These are phyloP conservation scores for Molothrus ater DNA, from an alignment of 2,797 vertebrate species.

Conservation along the genomic window DNA sequence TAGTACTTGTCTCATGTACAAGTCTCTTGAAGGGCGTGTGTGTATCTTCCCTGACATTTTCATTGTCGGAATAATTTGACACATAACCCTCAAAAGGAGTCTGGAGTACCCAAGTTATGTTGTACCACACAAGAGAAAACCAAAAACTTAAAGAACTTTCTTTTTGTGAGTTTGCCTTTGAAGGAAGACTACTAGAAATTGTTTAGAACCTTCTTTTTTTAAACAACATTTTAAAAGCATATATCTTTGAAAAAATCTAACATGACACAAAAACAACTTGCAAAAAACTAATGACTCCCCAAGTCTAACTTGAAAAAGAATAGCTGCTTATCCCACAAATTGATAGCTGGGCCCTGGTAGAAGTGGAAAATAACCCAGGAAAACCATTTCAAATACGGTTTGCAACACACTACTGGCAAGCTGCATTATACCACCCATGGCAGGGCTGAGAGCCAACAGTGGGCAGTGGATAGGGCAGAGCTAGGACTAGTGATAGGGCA, in stretches of 20 bases:
- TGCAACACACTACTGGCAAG: neutral
- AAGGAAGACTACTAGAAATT: neutral
- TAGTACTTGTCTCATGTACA: neutral
- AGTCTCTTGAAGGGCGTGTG: accelerated
- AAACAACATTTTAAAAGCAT: neutral
- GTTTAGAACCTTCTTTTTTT: neutral
- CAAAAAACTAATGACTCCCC: neutral
- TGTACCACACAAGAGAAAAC: neutral
- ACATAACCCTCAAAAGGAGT: neutral
- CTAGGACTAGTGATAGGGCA: neutral
- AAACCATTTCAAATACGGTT: neutral
- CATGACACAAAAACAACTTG: neutral
- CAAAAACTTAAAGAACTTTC: neutral
- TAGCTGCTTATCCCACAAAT: neutral
- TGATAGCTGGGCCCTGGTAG: neutral
- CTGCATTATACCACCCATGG: neutral
- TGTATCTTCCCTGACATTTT: accelerated
- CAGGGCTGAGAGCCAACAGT: neutral
- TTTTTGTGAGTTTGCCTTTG: neutral
- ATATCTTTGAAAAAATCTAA: neutral
- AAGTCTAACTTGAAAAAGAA: neutral
- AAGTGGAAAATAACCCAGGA: neutral
- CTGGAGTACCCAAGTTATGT: neutral
- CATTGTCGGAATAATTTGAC: neutral
- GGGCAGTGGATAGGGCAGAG: neutral